Conservation (phyloP, 2,888 invertebrate species). For the Congeria kusceri region DNA sequence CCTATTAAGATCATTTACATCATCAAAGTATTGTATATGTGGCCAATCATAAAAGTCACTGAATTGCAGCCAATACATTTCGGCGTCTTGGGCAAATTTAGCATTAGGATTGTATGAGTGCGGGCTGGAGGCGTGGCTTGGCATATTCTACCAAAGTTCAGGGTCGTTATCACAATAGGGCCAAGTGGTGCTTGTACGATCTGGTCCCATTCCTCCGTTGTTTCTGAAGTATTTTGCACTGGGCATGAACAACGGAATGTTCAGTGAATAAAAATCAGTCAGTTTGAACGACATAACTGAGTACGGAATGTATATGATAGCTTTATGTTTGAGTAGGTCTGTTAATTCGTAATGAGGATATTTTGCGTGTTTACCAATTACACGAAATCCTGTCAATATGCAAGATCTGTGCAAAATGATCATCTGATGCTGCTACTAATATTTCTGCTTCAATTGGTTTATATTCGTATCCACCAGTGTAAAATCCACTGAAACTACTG, state of each 20-base stretch:
- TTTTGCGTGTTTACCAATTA: background rate
- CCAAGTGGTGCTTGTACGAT: background rate
- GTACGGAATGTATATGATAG: background rate
- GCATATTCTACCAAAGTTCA: background rate
- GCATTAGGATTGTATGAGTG: constrained; percentile 2
- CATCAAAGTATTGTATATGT: constrained; percentile 1
- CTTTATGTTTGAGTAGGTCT: background rate
- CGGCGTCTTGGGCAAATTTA: background rate
- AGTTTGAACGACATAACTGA: background rate
- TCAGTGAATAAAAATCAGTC: background rate
- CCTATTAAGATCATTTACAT: background rate
- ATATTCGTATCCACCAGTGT: background rate
- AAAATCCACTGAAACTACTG: background rate
- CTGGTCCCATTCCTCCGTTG: background rate
- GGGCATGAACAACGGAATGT: background rate
- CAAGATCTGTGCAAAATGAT: background rate
- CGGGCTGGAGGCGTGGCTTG: background rate
- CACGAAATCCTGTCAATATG: background rate
- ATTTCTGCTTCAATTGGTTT: background rate
- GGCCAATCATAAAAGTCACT: constrained; percentile 5
- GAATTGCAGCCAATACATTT: constrained; percentile 2
- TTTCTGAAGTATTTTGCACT: background rate
- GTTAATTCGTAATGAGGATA: background rate
- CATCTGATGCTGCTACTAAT: background rate
- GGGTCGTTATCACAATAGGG: background rate